Base-by-base conservation (phyloP, 2,797 vertebrate genomes). In the Microhierax caerulescens region DNA sequence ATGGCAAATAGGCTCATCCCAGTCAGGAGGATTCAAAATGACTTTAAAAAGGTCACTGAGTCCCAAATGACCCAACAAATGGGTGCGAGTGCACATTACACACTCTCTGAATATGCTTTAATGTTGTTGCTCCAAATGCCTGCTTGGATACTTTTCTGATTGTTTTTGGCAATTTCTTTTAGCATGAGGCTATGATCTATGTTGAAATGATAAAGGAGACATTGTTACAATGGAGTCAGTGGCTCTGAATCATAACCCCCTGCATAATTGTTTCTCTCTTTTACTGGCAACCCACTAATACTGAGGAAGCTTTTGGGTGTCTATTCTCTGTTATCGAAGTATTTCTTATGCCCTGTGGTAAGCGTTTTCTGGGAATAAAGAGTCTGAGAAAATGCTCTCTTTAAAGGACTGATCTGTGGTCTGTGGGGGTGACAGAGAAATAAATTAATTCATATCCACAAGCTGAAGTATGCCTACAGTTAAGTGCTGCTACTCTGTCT, bases 181-280 rank as follows among this genome's bases (percentile, higher is more conserved):
- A 76, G 61, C 70, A 43, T 68, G 75, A 76, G 67, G 68, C 65
- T 81, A 53, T 47, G 63, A 88, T 94, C 83, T 92, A 27, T 94
- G 93, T 88, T 70, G 83, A 78, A 64, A 47, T 45, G 45, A 95
- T 94, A 93, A 87, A 96, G 90, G 57, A 95, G 60, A 85, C 90
- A 80, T 81, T 93, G 57, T 90, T 91, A 85, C n/a, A 82, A 10
- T 32, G 72, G 88, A 82, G n/a, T 63, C 83, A 92, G 74, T 36
- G 47, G 87, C 53, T 96, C 84, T 85, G 63, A 91, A 90, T 94
- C 81, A 89, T 61, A 93, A 80, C 54, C 56, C 39, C 69, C 67
- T 61, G 22, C 61, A 90, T 65, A 90, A 72, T 61, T 93, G 61
- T 88, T 90, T 76, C 56, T 90, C 13, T 87, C 39, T 92, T 95